Base-by-base conservation (phyloP, 2,113 vertebrate species). In the Eptesicus fuscus region DNA sequence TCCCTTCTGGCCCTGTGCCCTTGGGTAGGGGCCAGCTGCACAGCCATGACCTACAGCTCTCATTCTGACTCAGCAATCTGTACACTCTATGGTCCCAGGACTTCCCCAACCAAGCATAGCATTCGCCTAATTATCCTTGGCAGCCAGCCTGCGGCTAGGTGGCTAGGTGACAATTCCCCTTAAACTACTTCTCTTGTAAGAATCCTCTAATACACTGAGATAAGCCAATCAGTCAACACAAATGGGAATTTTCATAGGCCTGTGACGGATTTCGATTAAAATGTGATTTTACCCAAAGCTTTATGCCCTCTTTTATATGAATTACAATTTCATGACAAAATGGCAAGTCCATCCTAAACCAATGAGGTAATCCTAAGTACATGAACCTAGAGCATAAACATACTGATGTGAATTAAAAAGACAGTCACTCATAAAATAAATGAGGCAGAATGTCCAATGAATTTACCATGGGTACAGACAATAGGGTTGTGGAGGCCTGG, bases 211-310 rank as follows among this genome's bases (percentile, higher is more conserved):
- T 89, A 71, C 30, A 37, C 18, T 35, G n/a, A 90, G 18, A 79
- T 79, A 71, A 69, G 5, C 49, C 51, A 85, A 53, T 79, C 35
- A 56, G 40, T 53, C 53, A 63, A 85, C 25, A 76, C 59, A 90
- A 91, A 85, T 92, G 51, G 9, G n/a, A 77, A 59, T 88, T 92
- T 84, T 65, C 93, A 88, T 83, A 35, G 40, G 30, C 25, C n/a
- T 53, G 10, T 78, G 70, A 88, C 17, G 4, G 42, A 53, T 67
- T 94, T 53, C 4, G 11, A 28, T 44, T 83, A 77, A 94, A 80
- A 85, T 42, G 47, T 61, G 12, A 3, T 67, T 86, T 88, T 83
- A 65, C 28, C 25, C 61, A 71, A 92, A 92, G 51, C 16, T 71
- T 80, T 79, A 80, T 59, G 25, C 25, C 37, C 25, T 88, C 25